Evolutionary conservation across 1,140 invertebrate species (phyloP).

Genomic region (Lamellibrachia luymesi): DNA sequence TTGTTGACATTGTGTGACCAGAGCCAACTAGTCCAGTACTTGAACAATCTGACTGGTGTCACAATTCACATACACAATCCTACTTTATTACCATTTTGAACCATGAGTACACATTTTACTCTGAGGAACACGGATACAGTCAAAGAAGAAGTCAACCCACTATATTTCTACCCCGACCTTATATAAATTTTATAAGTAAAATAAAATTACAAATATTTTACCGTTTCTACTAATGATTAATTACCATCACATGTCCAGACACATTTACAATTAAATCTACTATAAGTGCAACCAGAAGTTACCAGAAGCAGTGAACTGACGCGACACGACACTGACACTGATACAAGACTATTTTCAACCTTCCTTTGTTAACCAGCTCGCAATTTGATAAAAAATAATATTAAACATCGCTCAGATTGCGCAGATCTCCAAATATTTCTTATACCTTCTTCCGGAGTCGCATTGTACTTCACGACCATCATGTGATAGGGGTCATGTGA

Average conservation of each 20-base stretch:
- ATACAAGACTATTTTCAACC: not conserved
- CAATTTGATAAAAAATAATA: not conserved
- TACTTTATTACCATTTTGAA: too few relatives aligned
- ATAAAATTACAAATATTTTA: not conserved
- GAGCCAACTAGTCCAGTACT: too few relatives aligned
- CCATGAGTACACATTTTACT: too few relatives aligned
- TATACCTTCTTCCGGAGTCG: slow-evolving; percentile 13
- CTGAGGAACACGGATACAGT: too few relatives aligned
- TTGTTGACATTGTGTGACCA: too few relatives aligned
- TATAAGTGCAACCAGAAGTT: not conserved
- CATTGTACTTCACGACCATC: slow-evolving; percentile 33
- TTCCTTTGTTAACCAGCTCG: not conserved
- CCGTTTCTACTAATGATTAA: not conserved
- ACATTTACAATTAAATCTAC: not conserved
- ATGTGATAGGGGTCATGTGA: slow-evolving; percentile 41
- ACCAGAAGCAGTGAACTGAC: not conserved
- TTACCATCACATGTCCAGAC: too few relatives aligned
- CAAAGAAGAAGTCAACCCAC: not conserved
- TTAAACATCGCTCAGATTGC: not conserved
- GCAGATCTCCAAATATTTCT: not conserved
- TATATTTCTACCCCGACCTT: not conserved
- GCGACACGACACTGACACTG: too few relatives aligned
- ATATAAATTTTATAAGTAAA: not conserved
- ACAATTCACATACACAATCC: too few relatives aligned
- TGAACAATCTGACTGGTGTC: too few relatives aligned